Evolutionary conservation across 2,797 vertebrate species (phyloP), one percentile per base, ranked within the genome.

Genomic region (Parambassis ranga): DNA sequence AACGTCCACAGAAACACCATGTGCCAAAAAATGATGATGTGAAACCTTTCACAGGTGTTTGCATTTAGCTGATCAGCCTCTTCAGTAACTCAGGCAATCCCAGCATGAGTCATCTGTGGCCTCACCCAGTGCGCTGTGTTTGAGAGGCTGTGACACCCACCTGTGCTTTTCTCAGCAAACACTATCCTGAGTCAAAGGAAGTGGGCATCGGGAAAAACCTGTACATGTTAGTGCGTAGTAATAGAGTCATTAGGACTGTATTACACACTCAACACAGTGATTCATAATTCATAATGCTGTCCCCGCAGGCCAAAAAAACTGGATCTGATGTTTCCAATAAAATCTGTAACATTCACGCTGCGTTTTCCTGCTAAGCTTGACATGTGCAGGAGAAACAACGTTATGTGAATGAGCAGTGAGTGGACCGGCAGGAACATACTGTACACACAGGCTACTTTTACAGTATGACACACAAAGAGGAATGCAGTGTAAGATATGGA

Each of bases 21-120:
- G 32, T 19, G 15, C 22, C 4, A 33, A 2, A 33, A 2, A n/a
- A 10, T 0, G 3, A 15, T 44, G 55, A 61, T 11, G 6, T 39
- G 35, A 42, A 7, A 24, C 10, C 16, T 32, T 9, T 18, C 6
- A 10, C 2, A 13, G 10, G 10, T n/a, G 4, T 15, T 26, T 4
- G 28, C 32, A 10, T 7, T 28, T 15, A 35, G 19, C 6, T 33
- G 1, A 3, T 38, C 20, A n/a, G 4, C 23, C 18, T 38, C 28
- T 50, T 31, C 1, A 10, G 58, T 4, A 61, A 61, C 28, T 23
- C 5, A 4, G 66, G 26, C 33, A 57, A 77, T 82, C 24, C 83
- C 77, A 50, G 2, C 28, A 18, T 87, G 77, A 87, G 16, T 86
- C 83, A 85, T 28, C 24, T 27, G 23, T 5, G 11, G 15, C 8